Evolutionary conservation across 2,888 invertebrate species (phyloP).

Genomic region (Hecatera dysodea): DNA sequence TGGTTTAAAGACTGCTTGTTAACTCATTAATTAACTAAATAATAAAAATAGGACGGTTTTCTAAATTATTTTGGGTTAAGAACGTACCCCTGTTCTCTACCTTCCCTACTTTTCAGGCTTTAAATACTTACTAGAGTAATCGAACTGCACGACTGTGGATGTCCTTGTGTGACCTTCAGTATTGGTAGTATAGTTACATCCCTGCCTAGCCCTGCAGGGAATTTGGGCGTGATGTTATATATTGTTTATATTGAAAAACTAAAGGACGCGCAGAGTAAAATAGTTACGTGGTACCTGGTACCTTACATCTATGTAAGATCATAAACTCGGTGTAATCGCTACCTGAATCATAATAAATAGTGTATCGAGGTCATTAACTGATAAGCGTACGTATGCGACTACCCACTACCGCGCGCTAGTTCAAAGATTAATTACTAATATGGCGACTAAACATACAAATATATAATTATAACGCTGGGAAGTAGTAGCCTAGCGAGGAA

Average conservation of each 20-base stretch:
- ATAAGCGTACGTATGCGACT: slow-evolving; percentile 32
- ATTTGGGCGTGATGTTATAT: not conserved
- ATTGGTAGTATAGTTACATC: too few relatives aligned
- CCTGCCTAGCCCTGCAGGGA: not conserved
- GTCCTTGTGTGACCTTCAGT: too few relatives aligned
- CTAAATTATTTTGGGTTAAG: too few relatives aligned
- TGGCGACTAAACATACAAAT: slow-evolving; percentile 1
- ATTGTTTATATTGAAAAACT: too few relatives aligned
- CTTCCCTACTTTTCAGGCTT: too few relatives aligned
- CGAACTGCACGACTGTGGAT: too few relatives aligned
- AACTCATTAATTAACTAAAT: not conserved
- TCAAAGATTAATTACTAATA: slow-evolving; percentile 15
- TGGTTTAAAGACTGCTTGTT: not conserved
- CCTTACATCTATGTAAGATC: not conserved
- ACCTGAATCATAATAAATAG: slow-evolving; percentile 60
- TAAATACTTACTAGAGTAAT: too few relatives aligned
- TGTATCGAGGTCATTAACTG: slow-evolving; percentile 59
- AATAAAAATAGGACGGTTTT: not conserved
- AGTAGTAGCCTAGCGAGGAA: not conserved
- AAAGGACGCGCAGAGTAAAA: too few relatives aligned
- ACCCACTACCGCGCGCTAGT: not conserved
- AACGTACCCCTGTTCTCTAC: too few relatives aligned
- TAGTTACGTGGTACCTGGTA: not conserved
- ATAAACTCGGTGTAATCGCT: slow-evolving; percentile 28
- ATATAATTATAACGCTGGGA: not conserved